Evolutionary conservation across 2,113 vertebrate species (phyloP).

Genomic region (Hyperopisus bebe): DNA sequence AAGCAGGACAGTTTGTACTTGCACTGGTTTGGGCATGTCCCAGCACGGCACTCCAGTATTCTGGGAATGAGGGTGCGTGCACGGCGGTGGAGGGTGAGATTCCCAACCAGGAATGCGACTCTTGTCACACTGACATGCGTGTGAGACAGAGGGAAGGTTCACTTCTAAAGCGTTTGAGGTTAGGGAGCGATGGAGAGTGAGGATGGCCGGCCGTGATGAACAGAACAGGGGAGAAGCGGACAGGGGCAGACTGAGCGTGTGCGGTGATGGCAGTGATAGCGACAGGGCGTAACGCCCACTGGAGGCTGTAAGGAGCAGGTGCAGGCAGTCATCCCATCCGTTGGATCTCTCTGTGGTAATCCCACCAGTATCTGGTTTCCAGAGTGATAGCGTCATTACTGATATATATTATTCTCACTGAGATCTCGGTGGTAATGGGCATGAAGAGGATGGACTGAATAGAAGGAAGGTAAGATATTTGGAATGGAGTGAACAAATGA

Average conservation of each 20-base stretch:
- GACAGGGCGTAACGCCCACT: background rate
- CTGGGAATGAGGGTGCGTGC: background rate
- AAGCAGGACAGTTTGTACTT: slow-evolving; percentile 29
- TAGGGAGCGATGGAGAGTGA: no score
- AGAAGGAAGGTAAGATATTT: background rate
- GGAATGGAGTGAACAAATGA: background rate
- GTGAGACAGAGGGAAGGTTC: background rate
- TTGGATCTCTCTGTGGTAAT: slow-evolving; percentile 4
- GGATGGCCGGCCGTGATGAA: background rate
- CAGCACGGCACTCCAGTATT: background rate
- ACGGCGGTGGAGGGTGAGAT: background rate
- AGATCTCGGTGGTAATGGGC: background rate
- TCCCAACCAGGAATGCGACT: background rate
- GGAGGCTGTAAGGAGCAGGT: background rate
- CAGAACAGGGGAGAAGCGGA: background rate
- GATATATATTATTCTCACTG: background rate
- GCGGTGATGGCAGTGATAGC: background rate
- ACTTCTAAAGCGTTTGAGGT: background rate
- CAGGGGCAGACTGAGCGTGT: background rate
- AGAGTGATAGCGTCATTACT: background rate
- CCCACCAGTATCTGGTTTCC: background rate
- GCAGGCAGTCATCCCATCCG: background rate
- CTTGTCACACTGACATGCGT: background rate
- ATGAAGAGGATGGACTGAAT: background rate
- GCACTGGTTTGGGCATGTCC: slow-evolving; percentile 32